Base-by-base conservation (phyloP, 23 tunicate species). In the Halocynthia roretzi region DNA sequence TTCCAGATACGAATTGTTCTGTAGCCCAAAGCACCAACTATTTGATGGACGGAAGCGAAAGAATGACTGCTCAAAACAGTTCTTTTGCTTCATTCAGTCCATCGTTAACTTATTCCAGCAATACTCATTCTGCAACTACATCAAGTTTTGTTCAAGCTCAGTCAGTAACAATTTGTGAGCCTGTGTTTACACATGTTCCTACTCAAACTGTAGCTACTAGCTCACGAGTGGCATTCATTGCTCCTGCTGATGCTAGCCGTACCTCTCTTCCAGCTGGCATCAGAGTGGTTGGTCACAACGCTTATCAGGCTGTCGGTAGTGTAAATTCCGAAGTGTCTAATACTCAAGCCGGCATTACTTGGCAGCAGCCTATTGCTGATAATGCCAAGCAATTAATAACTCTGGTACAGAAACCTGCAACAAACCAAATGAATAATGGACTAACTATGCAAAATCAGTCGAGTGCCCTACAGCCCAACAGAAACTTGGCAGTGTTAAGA, bases 401-500 rank as follows among this genome's bases (percentile, higher is more conserved):
- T 53, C 23, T 74, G 64, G 63, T 74, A 53, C 78, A 74, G 6
- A 74, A 74, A 18, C 78, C 68, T 14, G 31, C 56, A 54, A 54
- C 19, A 0, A 54, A 54, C 5, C 68, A 18, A 56, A 20, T 74
- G 8, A 74, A 54, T 56, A 17, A 62, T 74, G 60, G 60, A 22
- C 64, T 54, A 22, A 52, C 44, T 18, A 31, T 31, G 44, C 78
- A 74, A 54, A 54, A 54, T 54, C 19, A 12, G 62, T 8, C 78
- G 8, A 11, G 31, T 10, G 67, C 56, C 17, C 78, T 54, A 5
- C 19, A 74, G 31, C 22, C 56, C 18, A 74, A 74, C 56, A 64
- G n/a, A 20, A 74, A 74, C 22, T 8, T 54, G n/a, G 78, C 78
- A 53, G 62, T 74, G 17, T 74, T 74, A 64, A 74, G 56, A 54